Conservation (phyloP, 2,888 invertebrate genomes). For the Drosophila anomalata region DNA sequence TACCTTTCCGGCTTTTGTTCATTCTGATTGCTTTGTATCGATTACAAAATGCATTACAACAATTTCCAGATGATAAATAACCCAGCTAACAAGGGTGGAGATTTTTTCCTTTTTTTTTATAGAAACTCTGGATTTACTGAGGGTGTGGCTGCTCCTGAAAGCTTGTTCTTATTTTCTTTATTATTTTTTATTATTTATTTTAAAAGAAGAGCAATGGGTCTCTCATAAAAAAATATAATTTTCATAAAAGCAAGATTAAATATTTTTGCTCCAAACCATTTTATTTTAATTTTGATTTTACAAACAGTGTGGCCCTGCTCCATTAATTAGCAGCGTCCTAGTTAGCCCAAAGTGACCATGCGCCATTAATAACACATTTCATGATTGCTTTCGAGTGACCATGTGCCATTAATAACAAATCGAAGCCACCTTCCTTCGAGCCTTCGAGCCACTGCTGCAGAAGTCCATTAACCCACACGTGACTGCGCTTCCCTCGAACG, state of each 20-base stretch:
- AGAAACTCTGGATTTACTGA: background rate
- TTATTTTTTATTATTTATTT: too few relatives aligned
- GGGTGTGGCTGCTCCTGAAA: slow-evolving; percentile 20
- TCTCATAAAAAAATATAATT: too few relatives aligned
- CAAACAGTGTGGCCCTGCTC: too few relatives aligned
- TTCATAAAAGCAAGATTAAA: too few relatives aligned
- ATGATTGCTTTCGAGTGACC: background rate
- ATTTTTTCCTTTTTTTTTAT: background rate
- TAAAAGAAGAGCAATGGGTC: too few relatives aligned
- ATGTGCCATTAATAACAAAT: background rate
- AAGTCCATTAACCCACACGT: slow-evolving; percentile 51
- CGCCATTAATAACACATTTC: background rate
- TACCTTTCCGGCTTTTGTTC: slow-evolving; percentile 43
- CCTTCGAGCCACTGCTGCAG: slow-evolving; percentile 5
- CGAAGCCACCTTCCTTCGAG: background rate
- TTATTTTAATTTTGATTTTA: too few relatives aligned
- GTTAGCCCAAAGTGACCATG: background rate
- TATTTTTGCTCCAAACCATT: too few relatives aligned
- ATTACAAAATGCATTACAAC: slow-evolving; percentile 79
- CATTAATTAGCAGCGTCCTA: too few relatives aligned
- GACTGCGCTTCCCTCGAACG: slow-evolving; percentile 72
- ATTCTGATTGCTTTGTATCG: slow-evolving; percentile 79
- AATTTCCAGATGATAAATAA: slow-evolving; percentile 79
- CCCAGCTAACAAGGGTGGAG: slow-evolving; percentile 45
- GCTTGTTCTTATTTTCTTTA: background rate